phyloP scores from a whole-genome alignment of 1,140 invertebrate species.

The Solen grandis region DNA sequence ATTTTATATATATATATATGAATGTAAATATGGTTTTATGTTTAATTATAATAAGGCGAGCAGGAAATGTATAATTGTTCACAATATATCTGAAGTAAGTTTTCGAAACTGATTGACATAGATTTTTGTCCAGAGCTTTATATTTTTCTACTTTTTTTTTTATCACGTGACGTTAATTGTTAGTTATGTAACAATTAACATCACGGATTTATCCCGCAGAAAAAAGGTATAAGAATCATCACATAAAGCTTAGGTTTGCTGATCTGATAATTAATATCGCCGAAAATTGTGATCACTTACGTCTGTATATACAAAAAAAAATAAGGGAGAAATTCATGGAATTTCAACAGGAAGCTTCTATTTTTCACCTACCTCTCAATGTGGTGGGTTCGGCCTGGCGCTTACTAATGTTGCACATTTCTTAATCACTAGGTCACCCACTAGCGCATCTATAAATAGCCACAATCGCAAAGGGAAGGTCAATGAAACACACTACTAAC shows the following conservation, averaged over 20 bases:
- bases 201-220: too few relatives aligned
- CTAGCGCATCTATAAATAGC: slow-evolving; percentile 19
- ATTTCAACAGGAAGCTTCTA: background rate
- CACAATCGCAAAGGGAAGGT: slow-evolving; percentile 5
- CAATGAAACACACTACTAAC: slow-evolving; percentile 32
- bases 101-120: too few relatives aligned
- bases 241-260: background rate
- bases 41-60: too few relatives aligned
- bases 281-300: background rate
- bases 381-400: background rate
- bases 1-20: too few relatives aligned
- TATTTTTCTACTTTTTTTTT: too few relatives aligned
- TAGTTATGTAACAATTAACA: too few relatives aligned
- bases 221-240: too few relatives aligned
- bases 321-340: background rate
- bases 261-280: background rate
- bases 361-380: background rate
- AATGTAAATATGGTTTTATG: too few relatives aligned
- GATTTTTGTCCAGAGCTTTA: too few relatives aligned
- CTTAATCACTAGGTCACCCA: slow-evolving; percentile 27
- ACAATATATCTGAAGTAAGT: too few relatives aligned
- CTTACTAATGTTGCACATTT: background rate
- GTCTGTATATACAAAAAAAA: background rate
- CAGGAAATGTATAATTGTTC: too few relatives aligned
- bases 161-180: too few relatives aligned